Percentiles rank a stretch among this genome's conserved stretches.
These are phyloP conservation scores for Labeo rohita DNA, from an alignment of 2,113 vertebrate species.

Conservation along the genomic window DNA sequence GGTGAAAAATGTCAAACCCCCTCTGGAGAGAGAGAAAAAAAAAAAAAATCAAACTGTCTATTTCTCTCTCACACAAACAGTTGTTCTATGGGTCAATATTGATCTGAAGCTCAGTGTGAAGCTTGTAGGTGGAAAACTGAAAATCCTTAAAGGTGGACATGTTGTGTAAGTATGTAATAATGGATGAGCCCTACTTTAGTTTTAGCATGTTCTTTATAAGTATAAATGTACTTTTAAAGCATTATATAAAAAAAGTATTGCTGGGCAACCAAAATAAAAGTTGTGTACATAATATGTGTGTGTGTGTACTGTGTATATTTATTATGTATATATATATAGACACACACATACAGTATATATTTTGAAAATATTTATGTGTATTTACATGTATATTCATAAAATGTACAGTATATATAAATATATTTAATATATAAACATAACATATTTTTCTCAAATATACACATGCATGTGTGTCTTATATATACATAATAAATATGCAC, in stretches of 20 bases:
- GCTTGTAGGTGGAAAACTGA: slow-evolving; percentile 15
- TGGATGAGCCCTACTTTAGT: neutral
- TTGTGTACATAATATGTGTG: too few relatives aligned
- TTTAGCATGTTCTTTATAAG: neutral
- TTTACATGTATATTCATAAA: too few relatives aligned
- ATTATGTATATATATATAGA: too few relatives aligned
- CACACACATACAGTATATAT: too few relatives aligned
- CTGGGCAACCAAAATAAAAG: too few relatives aligned
- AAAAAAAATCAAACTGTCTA: slow-evolving; percentile 6
- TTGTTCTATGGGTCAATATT: slow-evolving; percentile 21
- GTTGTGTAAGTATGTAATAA: neutral
- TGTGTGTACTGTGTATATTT: too few relatives aligned
- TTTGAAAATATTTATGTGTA: too few relatives aligned
- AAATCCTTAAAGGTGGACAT: slow-evolving; percentile 10
- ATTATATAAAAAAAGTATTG: neutral
- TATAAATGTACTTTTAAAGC: neutral
- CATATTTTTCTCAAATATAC: too few relatives aligned
- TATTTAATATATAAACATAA: too few relatives aligned
- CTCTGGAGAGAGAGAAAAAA: slow-evolving; percentile 6
- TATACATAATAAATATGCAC: too few relatives aligned
- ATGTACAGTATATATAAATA: too few relatives aligned
- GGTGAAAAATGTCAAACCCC: slow-evolving; percentile 32
- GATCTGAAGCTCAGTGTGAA: slow-evolving; percentile 23
- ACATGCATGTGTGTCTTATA: too few relatives aligned
- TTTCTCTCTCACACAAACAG: neutral